A percentile compares a stretch with the other conserved stretches of the same genome.
These are phyloP conservation scores for Nasonia giraulti DNA, from an alignment of 1,140 invertebrate genomes.

Conservation along the genomic window DNA sequence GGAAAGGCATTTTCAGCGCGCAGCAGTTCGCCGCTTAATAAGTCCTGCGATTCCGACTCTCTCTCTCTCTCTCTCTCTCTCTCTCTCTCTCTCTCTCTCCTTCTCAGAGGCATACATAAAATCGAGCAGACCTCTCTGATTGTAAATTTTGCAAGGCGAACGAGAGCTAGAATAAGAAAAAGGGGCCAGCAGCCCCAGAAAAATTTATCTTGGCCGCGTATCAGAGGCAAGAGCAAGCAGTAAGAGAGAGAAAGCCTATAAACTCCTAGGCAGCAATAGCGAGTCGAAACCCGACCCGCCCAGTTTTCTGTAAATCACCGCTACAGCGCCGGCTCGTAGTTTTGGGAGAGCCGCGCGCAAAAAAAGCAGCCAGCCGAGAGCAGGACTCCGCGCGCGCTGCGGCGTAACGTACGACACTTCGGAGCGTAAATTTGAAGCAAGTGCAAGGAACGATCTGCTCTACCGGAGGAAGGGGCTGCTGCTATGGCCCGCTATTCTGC, in stretches of 20 bases:
- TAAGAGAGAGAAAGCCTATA: constrained; percentile 17
- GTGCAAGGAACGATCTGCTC: constrained; percentile 44
- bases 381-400: neutral
- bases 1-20: neutral
- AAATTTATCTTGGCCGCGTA: constrained; percentile 38
- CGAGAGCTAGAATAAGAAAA: neutral
- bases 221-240: constrained; percentile 13
- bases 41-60: neutral
- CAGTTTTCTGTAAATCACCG: constrained; percentile 48
- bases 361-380: neutral
- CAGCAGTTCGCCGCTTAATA: constrained; percentile 9
- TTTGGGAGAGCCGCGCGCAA: neutral
- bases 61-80: neutral
- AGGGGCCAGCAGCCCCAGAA: neutral
- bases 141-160: constrained; percentile 38
- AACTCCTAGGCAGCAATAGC: constrained; percentile 33
- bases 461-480: neutral
- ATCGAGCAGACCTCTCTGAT: neutral
- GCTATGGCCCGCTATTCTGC: neutral
- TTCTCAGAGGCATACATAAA: neutral
- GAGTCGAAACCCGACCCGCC: constrained; percentile 37
- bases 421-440: constrained; percentile 53
- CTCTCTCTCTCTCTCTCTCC: neutral
- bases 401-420: constrained; percentile 41
- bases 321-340: neutral